Conservation (phyloP, 2,797 vertebrate genomes). For the Danionella dracula region DNA sequence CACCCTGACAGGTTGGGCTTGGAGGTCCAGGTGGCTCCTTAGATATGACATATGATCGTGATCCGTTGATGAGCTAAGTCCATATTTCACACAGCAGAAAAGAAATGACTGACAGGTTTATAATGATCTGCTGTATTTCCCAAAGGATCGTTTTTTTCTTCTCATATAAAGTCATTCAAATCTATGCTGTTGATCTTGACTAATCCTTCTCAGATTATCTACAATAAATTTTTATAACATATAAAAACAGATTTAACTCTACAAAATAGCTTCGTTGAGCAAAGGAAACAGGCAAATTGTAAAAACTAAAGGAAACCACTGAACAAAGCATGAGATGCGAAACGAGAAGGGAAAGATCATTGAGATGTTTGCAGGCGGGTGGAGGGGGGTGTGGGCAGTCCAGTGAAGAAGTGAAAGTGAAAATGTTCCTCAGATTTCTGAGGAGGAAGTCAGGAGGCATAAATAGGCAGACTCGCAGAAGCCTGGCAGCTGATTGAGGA, state of each 20-base stretch:
- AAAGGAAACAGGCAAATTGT: neutral
- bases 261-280: neutral
- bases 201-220: neutral
- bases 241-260: neutral
- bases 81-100: slow-evolving; percentile 9
- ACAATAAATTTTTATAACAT: no score
- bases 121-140: no score
- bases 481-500: slow-evolving; percentile 32
- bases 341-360: slow-evolving; percentile 10
- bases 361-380: slow-evolving; percentile 30
- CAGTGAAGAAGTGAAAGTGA: slow-evolving; percentile 76
- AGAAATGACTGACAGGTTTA: neutral
- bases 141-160: no score
- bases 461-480: slow-evolving; percentile 41
- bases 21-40: slow-evolving; percentile 31
- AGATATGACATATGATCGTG: slow-evolving; percentile 30
- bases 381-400: slow-evolving; percentile 37
- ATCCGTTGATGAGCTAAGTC: neutral
- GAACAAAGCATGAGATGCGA: slow-evolving; percentile 32
- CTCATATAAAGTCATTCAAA: no score
- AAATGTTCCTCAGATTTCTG: slow-evolving; percentile 64
- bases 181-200: no score
- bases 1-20: slow-evolving; percentile 59
- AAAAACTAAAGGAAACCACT: slow-evolving; percentile 29
- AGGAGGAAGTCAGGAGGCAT: slow-evolving; percentile 68